These are phyloP conservation scores for Aspidapion aeneum DNA, from an alignment of 2,888 invertebrate species.

Conservation along the genomic window DNA sequence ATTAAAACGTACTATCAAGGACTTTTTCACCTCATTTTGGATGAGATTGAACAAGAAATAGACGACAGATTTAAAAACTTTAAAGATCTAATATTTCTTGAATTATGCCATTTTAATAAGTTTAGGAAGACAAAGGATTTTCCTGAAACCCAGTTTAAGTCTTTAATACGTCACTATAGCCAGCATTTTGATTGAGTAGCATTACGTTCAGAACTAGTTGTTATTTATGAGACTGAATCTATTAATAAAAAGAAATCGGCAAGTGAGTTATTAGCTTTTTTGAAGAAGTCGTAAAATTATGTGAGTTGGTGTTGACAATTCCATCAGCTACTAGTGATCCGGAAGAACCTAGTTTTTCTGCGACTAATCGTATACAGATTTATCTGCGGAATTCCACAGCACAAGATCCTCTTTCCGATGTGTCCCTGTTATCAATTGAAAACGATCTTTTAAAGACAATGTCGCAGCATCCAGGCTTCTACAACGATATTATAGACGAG, in stretches of 20 bases:
- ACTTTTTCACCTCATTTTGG: constrained; percentile 7
- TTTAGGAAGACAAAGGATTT: constrained; percentile 6
- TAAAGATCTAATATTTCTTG: constrained; percentile 11
- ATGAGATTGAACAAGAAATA: constrained; percentile 11
- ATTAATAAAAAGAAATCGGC: constrained; percentile 3
- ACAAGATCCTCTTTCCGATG: constrained; percentile 1
- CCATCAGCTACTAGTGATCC: constrained; percentile 11
- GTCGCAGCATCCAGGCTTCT: constrained; percentile 11
- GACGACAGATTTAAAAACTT: constrained; percentile 12
- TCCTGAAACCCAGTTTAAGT: constrained; percentile 11
- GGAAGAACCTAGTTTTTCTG: neutral
- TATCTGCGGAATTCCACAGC: constrained; percentile 7
- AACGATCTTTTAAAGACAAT: constrained; percentile 1
- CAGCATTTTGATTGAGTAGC: constrained; percentile 8
- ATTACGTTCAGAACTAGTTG: constrained; percentile 10
- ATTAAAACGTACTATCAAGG: constrained; percentile 3
- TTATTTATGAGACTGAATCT: constrained; percentile 11
- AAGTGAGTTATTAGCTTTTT: constrained; percentile 8
- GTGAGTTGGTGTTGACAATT: constrained; percentile 19
- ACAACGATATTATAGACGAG: constrained; percentile 23
- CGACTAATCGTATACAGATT: constrained; percentile 12
- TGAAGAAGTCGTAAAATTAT: constrained; percentile 19
- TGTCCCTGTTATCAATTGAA: constrained; percentile 9
- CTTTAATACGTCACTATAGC: constrained; percentile 11
- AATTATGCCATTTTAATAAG: constrained; percentile 20